phyloP scores from a whole-genome alignment of 1,140 invertebrate species.

The Scaptodrosophila lebanonensis region DNA sequence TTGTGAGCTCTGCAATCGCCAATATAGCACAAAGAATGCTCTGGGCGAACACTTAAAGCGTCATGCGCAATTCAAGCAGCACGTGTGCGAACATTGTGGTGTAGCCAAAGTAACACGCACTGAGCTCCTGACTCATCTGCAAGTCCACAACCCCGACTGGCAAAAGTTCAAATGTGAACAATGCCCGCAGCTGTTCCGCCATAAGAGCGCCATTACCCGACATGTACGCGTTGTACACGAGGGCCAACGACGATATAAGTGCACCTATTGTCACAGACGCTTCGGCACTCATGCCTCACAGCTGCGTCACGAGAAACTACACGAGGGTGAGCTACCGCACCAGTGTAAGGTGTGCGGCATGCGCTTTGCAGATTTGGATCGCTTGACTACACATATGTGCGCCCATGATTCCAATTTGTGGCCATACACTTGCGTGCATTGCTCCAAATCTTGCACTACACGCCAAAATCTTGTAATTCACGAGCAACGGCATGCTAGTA shows the following conservation, averaged over 20 bases:
- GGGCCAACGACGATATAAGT: conserved; percentile 56
- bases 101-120: conserved; percentile 66
- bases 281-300: conserved; percentile 68
- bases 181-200: conserved; percentile 65
- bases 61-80: conserved; percentile 59
- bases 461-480: conserved; percentile 40
- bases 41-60: conserved; percentile 60
- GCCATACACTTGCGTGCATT: conserved; percentile 35
- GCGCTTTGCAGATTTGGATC: conserved; percentile 13
- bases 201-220: conserved; percentile 64
- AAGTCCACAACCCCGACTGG: conserved; percentile 62
- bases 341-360: conserved; percentile 29
- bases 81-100: conserved; percentile 62
- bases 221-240: conserved; percentile 67
- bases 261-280: conserved; percentile 51
- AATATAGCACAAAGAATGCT: conserved; percentile 65
- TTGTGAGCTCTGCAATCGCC: conserved; percentile 52
- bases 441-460: conserved; percentile 40
- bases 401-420: conserved; percentile 31
- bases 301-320: conserved; percentile 59
- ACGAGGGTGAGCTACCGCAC: conserved; percentile 29
- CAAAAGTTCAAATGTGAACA: conserved; percentile 67
- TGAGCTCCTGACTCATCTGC: conserved; percentile 62
- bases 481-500: conserved; percentile 25
- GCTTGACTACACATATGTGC: conserved; percentile 28